These are phyloP conservation scores for fruit fly (Drosophila melanogaster) DNA, from an alignment of 1,140 invertebrate species.

Conservation along the genomic window DNA sequence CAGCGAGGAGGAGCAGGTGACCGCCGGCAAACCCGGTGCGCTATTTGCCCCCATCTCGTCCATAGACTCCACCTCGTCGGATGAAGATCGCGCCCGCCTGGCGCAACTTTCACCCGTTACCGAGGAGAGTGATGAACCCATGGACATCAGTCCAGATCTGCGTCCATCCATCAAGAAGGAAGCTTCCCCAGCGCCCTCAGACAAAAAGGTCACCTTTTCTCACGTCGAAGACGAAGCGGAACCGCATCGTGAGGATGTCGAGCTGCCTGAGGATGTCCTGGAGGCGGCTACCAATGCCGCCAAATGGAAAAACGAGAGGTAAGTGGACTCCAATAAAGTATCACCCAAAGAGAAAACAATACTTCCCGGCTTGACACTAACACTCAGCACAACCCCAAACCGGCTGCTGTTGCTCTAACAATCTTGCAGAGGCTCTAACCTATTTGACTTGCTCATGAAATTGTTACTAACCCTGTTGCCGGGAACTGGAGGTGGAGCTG, in stretches of 20 bases:
- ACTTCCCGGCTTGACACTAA: constrained; percentile 54
- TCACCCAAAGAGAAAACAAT: neutral
- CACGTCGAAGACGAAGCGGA: constrained; percentile 83
- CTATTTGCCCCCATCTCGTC: constrained; percentile 76
- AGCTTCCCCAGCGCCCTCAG: constrained; percentile 76
- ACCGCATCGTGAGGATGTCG: constrained; percentile 79
- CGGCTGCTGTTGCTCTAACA: constrained; percentile 49
- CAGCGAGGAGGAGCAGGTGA: constrained; percentile 78
- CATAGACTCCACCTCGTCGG: constrained; percentile 81
- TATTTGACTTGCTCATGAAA: constrained; percentile 74
- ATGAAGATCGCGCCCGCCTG: constrained; percentile 67
- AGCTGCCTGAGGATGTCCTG: constrained; percentile 70
- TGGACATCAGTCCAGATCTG: constrained; percentile 31
- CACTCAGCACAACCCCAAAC: constrained; percentile 34
- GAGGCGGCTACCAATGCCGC: constrained; percentile 65
- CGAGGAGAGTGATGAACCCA: constrained; percentile 75
- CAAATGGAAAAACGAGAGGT: constrained; percentile 70
- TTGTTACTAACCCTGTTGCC: constrained; percentile 80
- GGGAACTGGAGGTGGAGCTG: constrained; percentile 35
- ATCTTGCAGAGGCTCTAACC: constrained; percentile 78
- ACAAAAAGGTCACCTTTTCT: constrained; percentile 84
- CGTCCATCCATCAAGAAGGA: constrained; percentile 74
- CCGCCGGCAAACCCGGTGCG: constrained; percentile 41
- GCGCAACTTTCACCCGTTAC: constrained; percentile 65
- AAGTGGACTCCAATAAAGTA: constrained; percentile 36